Conservation (phyloP, 2,113 vertebrate genomes). For the Indicator maculatus region DNA sequence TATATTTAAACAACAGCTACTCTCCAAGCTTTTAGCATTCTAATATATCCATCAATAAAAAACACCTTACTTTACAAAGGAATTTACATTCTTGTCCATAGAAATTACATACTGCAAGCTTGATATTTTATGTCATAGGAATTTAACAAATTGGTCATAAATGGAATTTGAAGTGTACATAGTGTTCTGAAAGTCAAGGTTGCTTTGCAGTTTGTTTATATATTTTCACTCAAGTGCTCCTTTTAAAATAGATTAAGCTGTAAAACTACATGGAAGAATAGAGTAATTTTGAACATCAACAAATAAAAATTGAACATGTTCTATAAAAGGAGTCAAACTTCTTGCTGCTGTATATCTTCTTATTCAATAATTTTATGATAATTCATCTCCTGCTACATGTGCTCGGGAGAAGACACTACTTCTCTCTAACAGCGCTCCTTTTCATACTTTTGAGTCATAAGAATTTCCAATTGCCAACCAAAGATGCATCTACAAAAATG, state of each 20-base stretch:
- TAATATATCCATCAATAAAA: not conserved
- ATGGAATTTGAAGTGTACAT: not conserved
- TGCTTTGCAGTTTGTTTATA: not conserved
- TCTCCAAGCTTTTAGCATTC: not conserved
- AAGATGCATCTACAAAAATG: no score
- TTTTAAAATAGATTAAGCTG: not conserved
- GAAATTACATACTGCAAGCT: not conserved
- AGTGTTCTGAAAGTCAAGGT: not conserved
- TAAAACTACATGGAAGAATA: constrained; percentile 8
- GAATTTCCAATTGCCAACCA: not conserved
- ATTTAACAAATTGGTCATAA: not conserved
- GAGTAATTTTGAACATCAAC: not conserved
- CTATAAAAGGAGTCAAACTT: not conserved
- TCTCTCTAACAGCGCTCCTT: not conserved
- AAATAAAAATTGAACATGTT: constrained; percentile 1
- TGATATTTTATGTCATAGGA: not conserved
- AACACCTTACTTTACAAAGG: not conserved
- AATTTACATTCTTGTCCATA: not conserved
- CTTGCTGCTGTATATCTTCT: not conserved
- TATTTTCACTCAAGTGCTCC: not conserved
- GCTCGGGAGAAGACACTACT: not conserved
- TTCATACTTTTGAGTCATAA: not conserved
- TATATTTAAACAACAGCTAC: not conserved
- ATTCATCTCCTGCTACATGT: not conserved
- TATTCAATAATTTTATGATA: not conserved